Base-by-base conservation (phyloP, 2,888 invertebrate genomes). In the Cyclophora punctaria region DNA sequence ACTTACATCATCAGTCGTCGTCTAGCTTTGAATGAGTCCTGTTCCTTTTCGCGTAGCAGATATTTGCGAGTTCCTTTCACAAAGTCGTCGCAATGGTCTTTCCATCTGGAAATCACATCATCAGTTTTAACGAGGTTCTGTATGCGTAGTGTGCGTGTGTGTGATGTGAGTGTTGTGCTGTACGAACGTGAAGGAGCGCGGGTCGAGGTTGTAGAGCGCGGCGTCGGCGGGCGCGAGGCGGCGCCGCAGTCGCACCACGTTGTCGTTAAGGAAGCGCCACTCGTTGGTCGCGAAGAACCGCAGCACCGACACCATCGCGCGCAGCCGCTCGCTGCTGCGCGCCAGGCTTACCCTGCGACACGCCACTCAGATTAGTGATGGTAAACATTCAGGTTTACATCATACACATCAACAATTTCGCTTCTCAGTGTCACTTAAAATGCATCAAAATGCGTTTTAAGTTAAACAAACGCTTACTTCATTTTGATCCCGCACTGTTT, bases 231-330 rank as follows among this genome's bases (percentile, higher is more conserved):
- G 76, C 34, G 81, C 75, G 41, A 89, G 78, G 46, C 87, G 75
- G 5, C 67, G 74, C n/a, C 75, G 65, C 49, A 92, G 74, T 41
- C 79, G 75, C 3, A 69, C 72, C 49, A 92, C 88, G 55, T 93
- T 93, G 20, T 85, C 82, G 1, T 84, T 90, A 35, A 66, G 62
- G 71, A 93, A 93, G 3, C 77, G 69, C 94, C 94, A 95, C 61
- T 94, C 92, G 53, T 92, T 89, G 2, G 90, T 81, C 0, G 93
- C 90, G 74, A 95, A 95, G 78, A 92, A 94, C 57, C 91, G 88
- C 0, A 94, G 85, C 0, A 90, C 90, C 44, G 87, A 82, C 34
- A 90, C 90, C 54, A 93, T 91, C 7, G 90, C 87, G 44, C 90
- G 88, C 55, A 94, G 83, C 34, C 91, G 90, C 90, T 89, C 57